Base-by-base conservation (phyloP, 1,140 invertebrate species). In the Thaumatotibia leucotreta region DNA sequence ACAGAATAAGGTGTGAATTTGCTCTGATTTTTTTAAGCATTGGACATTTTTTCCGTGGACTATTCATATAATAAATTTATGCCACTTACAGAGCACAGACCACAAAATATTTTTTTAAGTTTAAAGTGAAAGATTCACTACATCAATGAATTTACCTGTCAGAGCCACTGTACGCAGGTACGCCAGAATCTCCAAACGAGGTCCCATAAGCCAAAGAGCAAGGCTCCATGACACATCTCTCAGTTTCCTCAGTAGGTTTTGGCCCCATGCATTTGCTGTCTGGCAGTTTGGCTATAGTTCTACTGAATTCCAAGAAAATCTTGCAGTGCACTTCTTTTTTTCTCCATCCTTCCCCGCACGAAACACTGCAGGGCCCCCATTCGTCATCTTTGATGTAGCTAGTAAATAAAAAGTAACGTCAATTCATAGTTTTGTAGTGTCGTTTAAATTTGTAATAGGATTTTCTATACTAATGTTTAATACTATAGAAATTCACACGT, bases 231-330 rank as follows among this genome's bases (percentile, higher is more conserved):
- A 94, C 93, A 76, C 97, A 98, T 75, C 94, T 93, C 80, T 98
- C 96, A 0, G 93, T 94, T 73, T 96, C 95, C 75, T 96, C 95
- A 0, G 92, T 75, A 0, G 97, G 97, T 77, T 97, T 97, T 0
- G 93, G 93, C 0, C 96, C 97, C 61, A 95, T 93, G 80, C 98
- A 99, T 73, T 98, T 94, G n/a, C 93, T 93, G 74, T 98, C 97
- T 0, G 97, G 97, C 9, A 98, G 88, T 71, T 94, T 95, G 0
- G 96, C 97, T 35, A 97, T 94, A 0, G 96, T 97, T 65, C 94
- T 92, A 49, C 96, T 97, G 81, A 97, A 97, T 86, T 98, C 97
- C 49, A 99, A 91, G 86, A 97, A 98, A 73, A 99, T 98, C 92
- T 98, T 98, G 89, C 98, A 99, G 66, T 95, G 94, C 1, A 98